A percentile compares a stretch with the other conserved stretches of the same genome.
phyloP scores from a whole-genome alignment of 2,797 vertebrate genomes.

The Ispidina picta region DNA sequence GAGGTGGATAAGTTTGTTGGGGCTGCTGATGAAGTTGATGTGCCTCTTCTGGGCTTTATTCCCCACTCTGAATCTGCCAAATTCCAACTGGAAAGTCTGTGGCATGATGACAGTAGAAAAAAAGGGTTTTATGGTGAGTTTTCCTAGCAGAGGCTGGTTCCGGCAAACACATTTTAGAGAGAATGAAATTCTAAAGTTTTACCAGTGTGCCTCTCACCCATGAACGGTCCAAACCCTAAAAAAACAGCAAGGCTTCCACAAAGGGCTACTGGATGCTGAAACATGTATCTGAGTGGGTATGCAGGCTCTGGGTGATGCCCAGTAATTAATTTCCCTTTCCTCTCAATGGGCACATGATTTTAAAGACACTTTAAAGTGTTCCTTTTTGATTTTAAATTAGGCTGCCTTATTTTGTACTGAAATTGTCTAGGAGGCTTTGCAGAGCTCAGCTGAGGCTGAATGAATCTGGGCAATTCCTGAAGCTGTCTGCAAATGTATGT shows the following conservation, averaged over 20 bases:
- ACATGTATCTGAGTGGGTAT: accelerated
- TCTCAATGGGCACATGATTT: neutral
- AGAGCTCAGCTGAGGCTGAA: neutral
- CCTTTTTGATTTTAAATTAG: neutral
- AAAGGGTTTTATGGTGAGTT: neutral
- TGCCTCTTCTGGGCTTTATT: neutral
- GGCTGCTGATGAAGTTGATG: neutral
- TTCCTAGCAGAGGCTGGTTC: neutral
- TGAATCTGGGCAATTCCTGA: neutral
- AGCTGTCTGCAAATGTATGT: neutral
- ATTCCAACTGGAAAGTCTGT: neutral
- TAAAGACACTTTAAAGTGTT: neutral
- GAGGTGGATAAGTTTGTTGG: neutral
- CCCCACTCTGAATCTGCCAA: accelerated
- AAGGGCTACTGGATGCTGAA: neutral
- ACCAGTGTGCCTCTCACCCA: neutral
- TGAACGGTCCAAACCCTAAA: neutral
- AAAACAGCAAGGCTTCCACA: neutral
- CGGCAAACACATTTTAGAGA: neutral
- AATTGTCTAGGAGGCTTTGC: neutral
- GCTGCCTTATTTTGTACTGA: neutral
- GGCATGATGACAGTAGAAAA: neutral
- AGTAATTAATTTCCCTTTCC: neutral
- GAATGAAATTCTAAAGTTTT: neutral
- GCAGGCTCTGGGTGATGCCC: neutral